These are phyloP conservation scores for Phytoseiulus persimilis DNA, from an alignment of 2,888 invertebrate species.

Conservation along the genomic window DNA sequence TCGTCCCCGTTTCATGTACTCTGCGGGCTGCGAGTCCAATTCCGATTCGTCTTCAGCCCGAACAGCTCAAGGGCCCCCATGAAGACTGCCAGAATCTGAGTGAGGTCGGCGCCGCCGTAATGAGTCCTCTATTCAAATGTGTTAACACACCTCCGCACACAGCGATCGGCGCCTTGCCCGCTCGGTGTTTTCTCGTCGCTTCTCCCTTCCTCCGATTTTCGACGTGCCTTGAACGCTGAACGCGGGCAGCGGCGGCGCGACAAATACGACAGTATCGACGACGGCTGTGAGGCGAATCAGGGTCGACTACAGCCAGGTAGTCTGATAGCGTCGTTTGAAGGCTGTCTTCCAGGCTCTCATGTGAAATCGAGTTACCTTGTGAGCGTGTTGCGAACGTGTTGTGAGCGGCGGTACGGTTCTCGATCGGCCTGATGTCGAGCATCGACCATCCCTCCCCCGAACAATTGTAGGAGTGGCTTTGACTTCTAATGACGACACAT, in stretches of 20 bases:
- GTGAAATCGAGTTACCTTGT: neutral
- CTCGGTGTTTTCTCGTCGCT: neutral
- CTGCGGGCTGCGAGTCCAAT: neutral
- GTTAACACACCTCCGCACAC: neutral
- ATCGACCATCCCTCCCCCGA: conserved; percentile 5
- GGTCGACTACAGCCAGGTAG: neutral
- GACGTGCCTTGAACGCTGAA: neutral
- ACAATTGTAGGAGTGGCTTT: neutral
- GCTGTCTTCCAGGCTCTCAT: neutral
- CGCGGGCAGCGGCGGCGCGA: neutral
- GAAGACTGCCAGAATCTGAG: neutral
- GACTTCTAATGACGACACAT: conserved; percentile 5
- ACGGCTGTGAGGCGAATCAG: neutral
- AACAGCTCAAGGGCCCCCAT: neutral
- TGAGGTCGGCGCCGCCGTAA: neutral
- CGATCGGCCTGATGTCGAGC: neutral
- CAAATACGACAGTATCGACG: neutral
- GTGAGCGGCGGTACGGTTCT: neutral
- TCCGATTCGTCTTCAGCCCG: neutral
- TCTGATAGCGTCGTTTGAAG: neutral
- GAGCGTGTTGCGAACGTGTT: neutral
- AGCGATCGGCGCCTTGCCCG: neutral
- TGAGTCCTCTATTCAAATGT: neutral
- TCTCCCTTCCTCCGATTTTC: neutral
- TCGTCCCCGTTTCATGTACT: too few relatives aligned